Evolutionary conservation across 2,113 vertebrate genomes (phyloP), one percentile per base, ranked within the genome.

Genomic region (Choloepus hoffmanni): DNA sequence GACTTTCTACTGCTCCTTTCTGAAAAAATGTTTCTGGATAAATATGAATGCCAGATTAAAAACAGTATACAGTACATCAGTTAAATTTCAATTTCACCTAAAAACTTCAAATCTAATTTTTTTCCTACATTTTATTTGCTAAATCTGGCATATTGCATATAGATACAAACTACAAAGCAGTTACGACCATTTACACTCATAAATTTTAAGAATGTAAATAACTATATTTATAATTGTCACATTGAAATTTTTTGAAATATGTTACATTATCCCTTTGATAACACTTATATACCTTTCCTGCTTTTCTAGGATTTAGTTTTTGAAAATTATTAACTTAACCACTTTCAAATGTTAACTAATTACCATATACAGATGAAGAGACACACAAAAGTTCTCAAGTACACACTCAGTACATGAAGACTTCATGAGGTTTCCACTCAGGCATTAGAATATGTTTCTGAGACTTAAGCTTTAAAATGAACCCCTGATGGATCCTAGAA

Each of bases 1-100:
- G 90, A 77, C 72, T 90, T 97, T 96, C 53, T 45, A n/a, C 63
- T 48, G 16, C 68, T 96, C 77, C 97, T 97, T 36, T 36, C 36
- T 36, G 36, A 36, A 36, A 36, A 36, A 36, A 36, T 36, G 36
- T 36, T 36, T 36, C 36, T 36, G 36, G 36, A 36, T 36, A 36
- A 36, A 36, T 36, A 36, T 36, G 36, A 36, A 36, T 36, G 36
- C 36, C 36, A 36, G 36, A 36, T 36, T 36, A 36, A 36, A 36
- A 36, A 36, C 36, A 36, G 36, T 36, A 36, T 2, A 77, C 23
- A 96, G 12, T 90, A 89, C 50, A 85, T 70, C n/a, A 4, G 85
- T 96, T 95, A 81, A 68, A 33, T 95, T 82, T 85, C 12, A 89
- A 33, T 81, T 94, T 93, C 5, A 68, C 15, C 43, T 60, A 78